These are phyloP conservation scores for Plumapathes pennacea DNA, from an alignment of 92 coral and sea anemone species.

Conservation along the genomic window DNA sequence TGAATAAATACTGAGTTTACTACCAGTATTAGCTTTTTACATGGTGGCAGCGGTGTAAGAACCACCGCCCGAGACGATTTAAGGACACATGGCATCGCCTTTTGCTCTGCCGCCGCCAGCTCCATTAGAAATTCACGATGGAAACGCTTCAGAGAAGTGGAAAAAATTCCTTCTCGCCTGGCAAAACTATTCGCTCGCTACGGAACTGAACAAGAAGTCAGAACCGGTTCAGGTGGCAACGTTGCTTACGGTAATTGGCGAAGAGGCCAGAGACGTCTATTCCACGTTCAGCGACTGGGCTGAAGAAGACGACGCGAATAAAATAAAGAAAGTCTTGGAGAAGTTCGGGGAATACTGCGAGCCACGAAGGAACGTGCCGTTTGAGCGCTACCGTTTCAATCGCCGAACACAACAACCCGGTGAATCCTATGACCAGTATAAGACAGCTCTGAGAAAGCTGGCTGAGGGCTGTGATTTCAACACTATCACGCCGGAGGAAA, in stretches of 20 bases:
- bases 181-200: constrained; percentile 21
- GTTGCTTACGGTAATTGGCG: constrained; percentile 25
- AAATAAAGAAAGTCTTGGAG: constrained; percentile 13
- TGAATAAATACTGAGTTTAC: too few species aligned
- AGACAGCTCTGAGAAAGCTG: constrained; percentile 44
- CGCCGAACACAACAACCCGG: constrained; percentile 39
- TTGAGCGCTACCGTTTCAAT: constrained; percentile 45
- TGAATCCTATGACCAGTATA: constrained; percentile 52
- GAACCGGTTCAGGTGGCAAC: constrained; percentile 24
- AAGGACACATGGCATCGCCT: constrained; percentile 22
- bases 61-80: background rate
- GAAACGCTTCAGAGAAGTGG: constrained; percentile 17
- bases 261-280: constrained; percentile 28
- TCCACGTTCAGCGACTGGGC: constrained; percentile 20
- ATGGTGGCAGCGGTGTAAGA: constrained; percentile 12
- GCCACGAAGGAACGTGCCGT: constrained; percentile 52
- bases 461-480: constrained; percentile 49
- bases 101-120: constrained; percentile 28
- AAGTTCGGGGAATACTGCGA: constrained; percentile 45
- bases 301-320: constrained; percentile 10
- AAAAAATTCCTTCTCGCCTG: constrained; percentile 14
- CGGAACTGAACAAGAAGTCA: constrained; percentile 20
- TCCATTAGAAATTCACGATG: constrained; percentile 18
- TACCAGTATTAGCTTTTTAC: too few species aligned
- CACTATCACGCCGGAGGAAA: constrained; percentile 45